Evolutionary conservation across 2,113 vertebrate genomes (phyloP).

Genomic region (Ginglymostoma cirratum): DNA sequence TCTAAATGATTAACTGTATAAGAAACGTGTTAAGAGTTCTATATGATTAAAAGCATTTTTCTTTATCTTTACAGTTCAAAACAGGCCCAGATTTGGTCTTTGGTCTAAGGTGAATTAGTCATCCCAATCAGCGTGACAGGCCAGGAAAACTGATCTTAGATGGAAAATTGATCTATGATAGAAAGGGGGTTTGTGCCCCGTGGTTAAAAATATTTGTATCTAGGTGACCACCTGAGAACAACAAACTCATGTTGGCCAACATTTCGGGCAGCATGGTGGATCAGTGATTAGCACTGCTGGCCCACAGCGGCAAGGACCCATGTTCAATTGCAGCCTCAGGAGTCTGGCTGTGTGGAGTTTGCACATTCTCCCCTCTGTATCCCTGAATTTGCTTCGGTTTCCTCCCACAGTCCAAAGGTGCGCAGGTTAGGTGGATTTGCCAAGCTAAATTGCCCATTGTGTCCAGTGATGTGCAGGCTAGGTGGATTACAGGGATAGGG

Average conservation of each 20-base stretch:
- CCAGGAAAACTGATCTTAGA: not conserved
- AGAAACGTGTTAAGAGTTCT: not conserved
- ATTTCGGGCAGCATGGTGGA: too few species aligned
- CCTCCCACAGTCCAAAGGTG: too few species aligned
- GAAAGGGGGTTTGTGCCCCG: not conserved
- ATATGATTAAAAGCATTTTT: not conserved
- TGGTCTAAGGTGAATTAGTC: not conserved
- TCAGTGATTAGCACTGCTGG: too few species aligned
- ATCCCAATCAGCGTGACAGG: not conserved
- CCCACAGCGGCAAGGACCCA: too few species aligned
- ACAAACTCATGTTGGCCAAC: not conserved
- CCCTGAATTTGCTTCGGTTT: too few species aligned
- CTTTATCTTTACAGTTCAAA: not conserved
- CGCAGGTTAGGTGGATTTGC: too few species aligned
- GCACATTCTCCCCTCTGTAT: too few species aligned
- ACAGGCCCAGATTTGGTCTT: not conserved
- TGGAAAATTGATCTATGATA: not conserved
- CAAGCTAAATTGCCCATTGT: too few species aligned
- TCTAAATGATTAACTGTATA: not conserved
- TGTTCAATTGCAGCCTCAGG: too few species aligned
- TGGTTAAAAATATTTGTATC: not conserved
- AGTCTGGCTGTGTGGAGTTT: too few species aligned
- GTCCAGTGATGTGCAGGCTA: too few species aligned
- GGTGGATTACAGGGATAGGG: too few species aligned
- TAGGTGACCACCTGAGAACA: not conserved